These are phyloP conservation scores for Epinephelus lanceolatus DNA, from an alignment of 2,113 vertebrate species.

Conservation along the genomic window DNA sequence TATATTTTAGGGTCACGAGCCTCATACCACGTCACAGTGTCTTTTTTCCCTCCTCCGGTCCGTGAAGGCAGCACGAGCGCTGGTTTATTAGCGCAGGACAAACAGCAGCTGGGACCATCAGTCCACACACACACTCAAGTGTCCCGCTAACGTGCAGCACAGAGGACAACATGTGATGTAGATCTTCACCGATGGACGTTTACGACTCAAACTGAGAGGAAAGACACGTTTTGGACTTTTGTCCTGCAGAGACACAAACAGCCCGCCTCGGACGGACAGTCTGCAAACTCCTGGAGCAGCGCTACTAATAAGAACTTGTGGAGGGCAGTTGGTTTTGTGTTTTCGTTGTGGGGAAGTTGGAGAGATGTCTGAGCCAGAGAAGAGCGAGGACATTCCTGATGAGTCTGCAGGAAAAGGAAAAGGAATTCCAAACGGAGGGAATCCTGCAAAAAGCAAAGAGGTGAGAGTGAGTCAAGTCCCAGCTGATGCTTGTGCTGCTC, in stretches of 20 bases:
- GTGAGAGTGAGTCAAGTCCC: constrained; percentile 33
- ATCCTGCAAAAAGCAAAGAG: constrained; percentile 51
- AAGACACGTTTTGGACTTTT: not conserved
- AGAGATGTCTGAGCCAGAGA: constrained; percentile 54
- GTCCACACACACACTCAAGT: accelerated
- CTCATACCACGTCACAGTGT: not conserved
- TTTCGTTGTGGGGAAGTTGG: not conserved
- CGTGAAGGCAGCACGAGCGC: constrained; percentile 45
- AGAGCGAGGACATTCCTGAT: constrained; percentile 37
- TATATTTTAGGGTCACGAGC: not conserved
- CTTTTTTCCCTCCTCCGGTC: not conserved
- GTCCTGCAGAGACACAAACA: not conserved
- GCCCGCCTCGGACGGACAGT: not conserved
- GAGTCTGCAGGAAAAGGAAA: constrained; percentile 31
- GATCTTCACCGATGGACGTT: not conserved
- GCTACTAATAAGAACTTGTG: not conserved
- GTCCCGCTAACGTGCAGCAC: not conserved
- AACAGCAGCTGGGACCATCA: not conserved
- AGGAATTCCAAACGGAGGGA: constrained; percentile 45
- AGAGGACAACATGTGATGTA: constrained; percentile 23
- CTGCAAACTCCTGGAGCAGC: not conserved
- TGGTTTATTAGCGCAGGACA: not conserved
- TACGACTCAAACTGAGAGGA: not conserved
- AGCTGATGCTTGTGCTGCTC: not conserved
- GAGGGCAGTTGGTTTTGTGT: no score